Conservation (phyloP, 1,140 invertebrate species). For the Cotesia chilonis region DNA sequence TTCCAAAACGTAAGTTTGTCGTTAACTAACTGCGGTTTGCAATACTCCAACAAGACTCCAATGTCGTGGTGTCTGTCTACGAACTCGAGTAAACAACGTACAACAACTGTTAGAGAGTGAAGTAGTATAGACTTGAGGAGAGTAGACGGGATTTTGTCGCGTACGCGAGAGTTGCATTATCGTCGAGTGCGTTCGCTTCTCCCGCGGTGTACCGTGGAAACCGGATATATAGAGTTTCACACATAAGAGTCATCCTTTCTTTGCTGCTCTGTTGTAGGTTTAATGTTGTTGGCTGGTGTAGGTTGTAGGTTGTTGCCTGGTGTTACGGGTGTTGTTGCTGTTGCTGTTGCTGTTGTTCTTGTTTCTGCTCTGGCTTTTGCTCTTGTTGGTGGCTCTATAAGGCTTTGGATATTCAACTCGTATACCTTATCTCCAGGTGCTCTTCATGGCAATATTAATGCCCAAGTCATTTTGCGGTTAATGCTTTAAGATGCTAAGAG, state of each 20-base stretch:
- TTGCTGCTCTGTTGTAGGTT: background rate
- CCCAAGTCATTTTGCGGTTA: no score
- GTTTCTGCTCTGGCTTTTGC: no score
- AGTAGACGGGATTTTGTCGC: constrained; percentile 27
- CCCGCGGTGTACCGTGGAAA: constrained; percentile 24
- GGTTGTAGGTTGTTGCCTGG: background rate
- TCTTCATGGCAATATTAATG: no score
- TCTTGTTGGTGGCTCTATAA: no score
- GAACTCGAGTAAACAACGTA: constrained; percentile 28
- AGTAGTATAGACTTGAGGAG: background rate
- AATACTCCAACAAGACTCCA: constrained; percentile 7
- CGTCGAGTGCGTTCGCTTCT: constrained; percentile 25
- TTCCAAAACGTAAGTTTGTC: constrained; percentile 23
- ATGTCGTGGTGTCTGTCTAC: constrained; percentile 23
- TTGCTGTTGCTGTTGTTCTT: no score
- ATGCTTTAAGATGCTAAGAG: no score
- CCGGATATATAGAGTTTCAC: constrained; percentile 31
- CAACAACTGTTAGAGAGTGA: constrained; percentile 5
- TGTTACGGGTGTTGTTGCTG: no score
- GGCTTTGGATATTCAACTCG: no score
- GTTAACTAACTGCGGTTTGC: constrained; percentile 27
- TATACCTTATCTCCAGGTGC: no score
- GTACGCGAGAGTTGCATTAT: constrained; percentile 35
- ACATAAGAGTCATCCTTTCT: constrained; percentile 22
- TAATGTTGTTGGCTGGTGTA: constrained; percentile 9